Conservation (phyloP, 2,888 invertebrate genomes). For the Melanostoma mellinum region DNA sequence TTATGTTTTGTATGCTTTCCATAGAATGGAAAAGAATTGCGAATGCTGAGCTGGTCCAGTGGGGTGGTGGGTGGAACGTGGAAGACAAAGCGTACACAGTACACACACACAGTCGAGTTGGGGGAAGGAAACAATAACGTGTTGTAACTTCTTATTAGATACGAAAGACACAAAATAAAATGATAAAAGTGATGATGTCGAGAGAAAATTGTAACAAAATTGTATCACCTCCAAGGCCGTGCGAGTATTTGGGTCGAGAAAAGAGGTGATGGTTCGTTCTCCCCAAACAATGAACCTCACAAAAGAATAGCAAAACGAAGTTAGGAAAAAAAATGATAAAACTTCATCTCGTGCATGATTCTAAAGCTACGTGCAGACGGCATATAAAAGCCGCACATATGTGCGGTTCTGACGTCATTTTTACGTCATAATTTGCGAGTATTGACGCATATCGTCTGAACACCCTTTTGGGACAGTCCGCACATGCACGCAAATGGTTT, state of each 20-base stretch:
- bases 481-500: too few species aligned
- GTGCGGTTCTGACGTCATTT: too few species aligned
- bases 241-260: background rate
- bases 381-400: too few species aligned
- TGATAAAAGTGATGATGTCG: conserved; percentile 71
- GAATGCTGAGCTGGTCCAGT: conserved; percentile 32
- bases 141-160: conserved; percentile 72
- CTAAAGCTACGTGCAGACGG: too few species aligned
- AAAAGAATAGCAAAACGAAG: conserved; percentile 39
- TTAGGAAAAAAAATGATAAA: conserved; percentile 67
- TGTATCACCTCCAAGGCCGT: conserved; percentile 35
- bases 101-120: background rate
- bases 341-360: conserved; percentile 43
- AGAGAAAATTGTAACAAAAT: conserved; percentile 67
- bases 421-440: too few species aligned
- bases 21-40: conserved; percentile 38
- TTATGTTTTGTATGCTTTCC: conserved; percentile 8
- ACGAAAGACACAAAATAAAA: conserved; percentile 66
- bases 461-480: too few species aligned
- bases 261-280: conserved; percentile 36
- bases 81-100: conserved; percentile 10
- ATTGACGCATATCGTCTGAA: too few species aligned
- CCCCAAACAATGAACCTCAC: conserved; percentile 41
- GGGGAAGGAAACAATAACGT: conserved; percentile 68
- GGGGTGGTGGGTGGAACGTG: conserved; percentile 4